phyloP scores from a whole-genome alignment of 2,113 vertebrate genomes.

The Oophaga pumilio region DNA sequence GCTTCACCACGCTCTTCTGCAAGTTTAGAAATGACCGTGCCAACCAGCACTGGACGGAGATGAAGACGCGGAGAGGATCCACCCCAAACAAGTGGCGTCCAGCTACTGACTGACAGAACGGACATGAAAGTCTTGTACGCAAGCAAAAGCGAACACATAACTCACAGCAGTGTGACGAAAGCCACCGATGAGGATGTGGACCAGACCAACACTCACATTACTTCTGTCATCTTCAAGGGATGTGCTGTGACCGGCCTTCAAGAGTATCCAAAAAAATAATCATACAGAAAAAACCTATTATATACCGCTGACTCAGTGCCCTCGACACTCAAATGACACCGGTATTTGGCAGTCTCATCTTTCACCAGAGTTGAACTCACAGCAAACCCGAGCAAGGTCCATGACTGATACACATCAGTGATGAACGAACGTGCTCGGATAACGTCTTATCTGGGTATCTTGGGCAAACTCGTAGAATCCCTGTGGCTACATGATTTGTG shows the following conservation, averaged over 20 bases:
- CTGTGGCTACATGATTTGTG: too few relatives aligned
- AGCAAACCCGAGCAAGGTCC: too few relatives aligned
- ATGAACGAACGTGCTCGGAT: too few relatives aligned
- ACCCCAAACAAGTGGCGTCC: conserved; percentile 1
- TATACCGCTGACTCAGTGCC: too few relatives aligned
- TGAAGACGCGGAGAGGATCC: not conserved
- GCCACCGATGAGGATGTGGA: not conserved
- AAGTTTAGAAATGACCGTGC: conserved; percentile 2
- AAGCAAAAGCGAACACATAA: not conserved
- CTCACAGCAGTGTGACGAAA: not conserved
- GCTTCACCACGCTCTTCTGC: conserved; percentile 5
- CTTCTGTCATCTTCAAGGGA: not conserved
- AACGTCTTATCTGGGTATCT: too few relatives aligned
- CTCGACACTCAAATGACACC: too few relatives aligned
- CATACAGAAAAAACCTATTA: too few relatives aligned
- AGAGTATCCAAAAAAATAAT: not conserved
- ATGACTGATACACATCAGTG: too few relatives aligned
- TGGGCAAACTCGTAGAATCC: too few relatives aligned
- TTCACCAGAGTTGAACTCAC: too few relatives aligned
- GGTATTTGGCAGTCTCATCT: too few relatives aligned
- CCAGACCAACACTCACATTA: not conserved
- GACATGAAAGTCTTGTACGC: not conserved
- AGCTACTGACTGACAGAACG: not conserved
- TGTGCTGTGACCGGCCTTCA: not conserved
- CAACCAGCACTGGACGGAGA: not conserved